phyloP scores from a whole-genome alignment of 2,888 invertebrate species.

The Thera obeliscata region DNA sequence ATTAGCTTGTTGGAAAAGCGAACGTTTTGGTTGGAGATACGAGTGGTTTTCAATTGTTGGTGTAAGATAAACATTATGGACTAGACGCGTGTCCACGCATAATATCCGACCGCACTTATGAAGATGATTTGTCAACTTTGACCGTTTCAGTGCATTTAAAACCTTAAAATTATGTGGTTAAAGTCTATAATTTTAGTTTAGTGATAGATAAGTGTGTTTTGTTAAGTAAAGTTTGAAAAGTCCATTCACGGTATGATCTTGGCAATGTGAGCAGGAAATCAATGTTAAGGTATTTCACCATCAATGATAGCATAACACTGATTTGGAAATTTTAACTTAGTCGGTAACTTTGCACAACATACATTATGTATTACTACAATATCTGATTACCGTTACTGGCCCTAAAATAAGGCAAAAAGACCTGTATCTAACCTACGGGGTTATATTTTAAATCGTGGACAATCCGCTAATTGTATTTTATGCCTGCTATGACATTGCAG shows the following conservation, averaged over 20 bases:
- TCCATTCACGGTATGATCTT: conserved; percentile 64
- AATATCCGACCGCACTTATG: conserved; percentile 76
- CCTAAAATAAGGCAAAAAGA: too few relatives aligned
- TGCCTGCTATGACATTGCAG: too few relatives aligned
- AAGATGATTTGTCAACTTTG: conserved; percentile 79
- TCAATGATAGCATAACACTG: conserved; percentile 19
- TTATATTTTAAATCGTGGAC: too few relatives aligned
- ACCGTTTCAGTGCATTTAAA: conserved; percentile 24
- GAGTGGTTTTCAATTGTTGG: conserved; percentile 47
- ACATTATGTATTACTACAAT: too few relatives aligned
- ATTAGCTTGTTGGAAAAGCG: conserved; percentile 38
- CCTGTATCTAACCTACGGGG: too few relatives aligned
- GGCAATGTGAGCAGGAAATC: conserved; percentile 47
- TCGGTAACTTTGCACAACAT: too few relatives aligned
- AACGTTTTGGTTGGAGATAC: conserved; percentile 42
- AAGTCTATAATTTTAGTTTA: conserved; percentile 32
- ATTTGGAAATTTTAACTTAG: conserved; percentile 19
- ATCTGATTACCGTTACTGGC: too few relatives aligned
- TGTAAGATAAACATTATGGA: conserved; percentile 51
- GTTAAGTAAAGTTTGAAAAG: conserved; percentile 62
- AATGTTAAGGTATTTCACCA: conserved; percentile 25
- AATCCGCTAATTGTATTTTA: too few relatives aligned
- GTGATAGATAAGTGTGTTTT: conserved; percentile 52
- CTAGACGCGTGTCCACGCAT: conserved; percentile 77
- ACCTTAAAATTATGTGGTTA: conserved; percentile 26